Conservation (phyloP, 2,113 vertebrate genomes). For the Hippocampus barbouri region DNA sequence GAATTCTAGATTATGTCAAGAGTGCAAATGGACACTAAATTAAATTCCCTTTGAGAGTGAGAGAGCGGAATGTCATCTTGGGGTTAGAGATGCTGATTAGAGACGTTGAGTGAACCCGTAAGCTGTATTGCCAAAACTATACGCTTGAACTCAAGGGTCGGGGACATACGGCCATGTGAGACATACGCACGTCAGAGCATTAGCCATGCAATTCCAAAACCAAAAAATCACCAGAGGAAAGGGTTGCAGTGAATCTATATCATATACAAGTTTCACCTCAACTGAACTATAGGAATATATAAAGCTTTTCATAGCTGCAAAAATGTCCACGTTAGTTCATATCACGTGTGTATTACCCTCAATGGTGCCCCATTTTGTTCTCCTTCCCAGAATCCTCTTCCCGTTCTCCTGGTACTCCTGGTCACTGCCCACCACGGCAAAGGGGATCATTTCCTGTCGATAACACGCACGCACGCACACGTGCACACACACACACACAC, state of each 20-base stretch:
- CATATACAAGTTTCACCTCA: too few species aligned
- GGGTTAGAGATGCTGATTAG: constrained; percentile 48
- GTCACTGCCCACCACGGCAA: constrained; percentile 97
- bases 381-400: constrained; percentile 90
- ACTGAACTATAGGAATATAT: too few species aligned
- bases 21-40: constrained; percentile 65
- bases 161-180: too few species aligned
- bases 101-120: constrained; percentile 24
- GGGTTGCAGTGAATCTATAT: not conserved
- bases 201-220: not conserved
- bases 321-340: not conserved
- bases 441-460: constrained; percentile 92
- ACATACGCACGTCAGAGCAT: not conserved
- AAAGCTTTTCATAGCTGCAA: not conserved
- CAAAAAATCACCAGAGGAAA: not conserved
- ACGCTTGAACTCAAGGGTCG: not conserved
- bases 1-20: constrained; percentile 68
- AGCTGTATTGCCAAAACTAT: constrained; percentile 12
- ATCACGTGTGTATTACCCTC: constrained; percentile 76
- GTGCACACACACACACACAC: not conserved
- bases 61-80: constrained; percentile 44
- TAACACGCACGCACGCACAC: constrained; percentile 8
- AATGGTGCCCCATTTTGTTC: constrained; percentile 98
- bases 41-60: constrained; percentile 59
- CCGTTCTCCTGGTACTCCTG: constrained; percentile 98